phyloP scores from a whole-genome alignment of 1,140 invertebrate species.

The Ladona fulva region DNA sequence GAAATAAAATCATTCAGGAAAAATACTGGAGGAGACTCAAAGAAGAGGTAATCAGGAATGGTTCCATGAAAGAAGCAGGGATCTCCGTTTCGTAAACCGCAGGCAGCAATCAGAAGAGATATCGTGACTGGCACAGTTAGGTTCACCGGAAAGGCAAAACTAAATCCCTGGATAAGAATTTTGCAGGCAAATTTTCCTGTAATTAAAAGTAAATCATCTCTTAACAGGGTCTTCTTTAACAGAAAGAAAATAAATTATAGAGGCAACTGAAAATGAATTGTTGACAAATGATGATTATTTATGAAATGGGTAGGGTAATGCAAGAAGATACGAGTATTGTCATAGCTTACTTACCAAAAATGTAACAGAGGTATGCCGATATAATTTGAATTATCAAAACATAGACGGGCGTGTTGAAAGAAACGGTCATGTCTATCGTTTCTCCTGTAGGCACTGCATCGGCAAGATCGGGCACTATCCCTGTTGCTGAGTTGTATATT shows the following conservation, averaged over 20 bases:
- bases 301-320: too few relatives aligned
- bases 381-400: conserved; percentile 73
- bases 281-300: too few relatives aligned
- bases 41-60: conserved; percentile 83
- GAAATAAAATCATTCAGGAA: conserved; percentile 76
- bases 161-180: conserved; percentile 92
- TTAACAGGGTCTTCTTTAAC: too few relatives aligned
- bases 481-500: conserved; percentile 27
- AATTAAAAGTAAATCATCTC: conserved; percentile 19
- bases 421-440: conserved; percentile 55
- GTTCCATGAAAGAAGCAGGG: conserved; percentile 78
- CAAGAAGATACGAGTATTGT: too few relatives aligned
- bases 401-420: conserved; percentile 62
- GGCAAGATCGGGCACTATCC: conserved; percentile 54
- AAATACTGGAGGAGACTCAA: conserved; percentile 72
- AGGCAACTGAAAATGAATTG: neutral
- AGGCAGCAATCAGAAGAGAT: conserved; percentile 78
- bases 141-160: conserved; percentile 90
- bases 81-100: conserved; percentile 74
- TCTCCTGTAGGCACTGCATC: conserved; percentile 63
- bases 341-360: conserved; percentile 64
- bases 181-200: conserved; percentile 88
- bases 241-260: neutral
- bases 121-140: conserved; percentile 83
- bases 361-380: conserved; percentile 78